Evolutionary conservation across 2,113 vertebrate species (phyloP).

Genomic region (Pyxicephalus adspersus): DNA sequence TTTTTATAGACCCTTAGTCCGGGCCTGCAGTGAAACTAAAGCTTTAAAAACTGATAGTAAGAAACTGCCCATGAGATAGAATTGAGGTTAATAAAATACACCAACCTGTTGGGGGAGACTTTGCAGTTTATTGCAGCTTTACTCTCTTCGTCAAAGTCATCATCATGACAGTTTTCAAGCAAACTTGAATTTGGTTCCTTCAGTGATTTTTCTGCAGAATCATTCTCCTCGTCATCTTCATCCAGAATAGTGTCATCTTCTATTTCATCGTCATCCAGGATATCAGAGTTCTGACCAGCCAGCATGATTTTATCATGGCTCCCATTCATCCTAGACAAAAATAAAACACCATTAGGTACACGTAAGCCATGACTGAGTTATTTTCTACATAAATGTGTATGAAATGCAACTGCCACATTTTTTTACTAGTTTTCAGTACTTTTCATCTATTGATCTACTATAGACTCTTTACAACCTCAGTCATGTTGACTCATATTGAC

Average conservation of each 20-base stretch:
- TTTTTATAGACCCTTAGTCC: no score
- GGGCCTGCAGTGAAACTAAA: not conserved
- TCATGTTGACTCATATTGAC: no score
- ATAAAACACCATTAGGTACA: no score
- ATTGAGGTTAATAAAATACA: not conserved
- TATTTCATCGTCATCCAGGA: constrained; percentile 89
- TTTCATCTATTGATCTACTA: no score
- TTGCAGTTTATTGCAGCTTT: constrained; percentile 87
- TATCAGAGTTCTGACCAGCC: constrained; percentile 78
- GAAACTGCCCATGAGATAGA: not conserved
- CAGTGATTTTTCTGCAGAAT: constrained; percentile 73
- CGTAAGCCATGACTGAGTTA: no score
- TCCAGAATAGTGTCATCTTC: constrained; percentile 88
- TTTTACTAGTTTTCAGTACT: no score
- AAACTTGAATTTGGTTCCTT: constrained; percentile 73
- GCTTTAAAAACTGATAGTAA: not conserved
- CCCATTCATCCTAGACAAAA: constrained; percentile 82
- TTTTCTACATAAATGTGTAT: no score
- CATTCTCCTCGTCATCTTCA: constrained; percentile 84
- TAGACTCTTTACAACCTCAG: no score
- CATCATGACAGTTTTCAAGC: constrained; percentile 77
- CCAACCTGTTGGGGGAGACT: constrained; percentile 86
- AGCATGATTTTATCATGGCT: constrained; percentile 84
- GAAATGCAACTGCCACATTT: no score
- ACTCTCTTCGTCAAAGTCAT: constrained; percentile 82